Evolutionary conservation across 1,140 invertebrate species (phyloP), one percentile per base, ranked within the genome.

Genomic region (Medauroidea extradentata): DNA sequence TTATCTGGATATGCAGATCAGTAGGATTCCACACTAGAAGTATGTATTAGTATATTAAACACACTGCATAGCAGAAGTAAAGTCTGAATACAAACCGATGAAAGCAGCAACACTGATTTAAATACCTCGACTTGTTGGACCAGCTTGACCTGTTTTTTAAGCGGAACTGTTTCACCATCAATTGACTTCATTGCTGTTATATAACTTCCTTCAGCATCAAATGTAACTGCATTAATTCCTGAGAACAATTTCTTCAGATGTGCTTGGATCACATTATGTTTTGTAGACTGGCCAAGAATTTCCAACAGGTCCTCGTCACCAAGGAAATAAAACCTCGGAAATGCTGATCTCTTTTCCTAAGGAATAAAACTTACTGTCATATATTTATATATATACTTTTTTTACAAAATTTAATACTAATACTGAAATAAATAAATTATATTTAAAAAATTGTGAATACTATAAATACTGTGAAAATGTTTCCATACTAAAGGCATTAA

Each of bases 271-370:
- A 97, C 88, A 52, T 84, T 83, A 50, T 88, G 88, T 67, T 93
- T 93, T 0, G 89, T 92, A 0, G 89, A 88, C 74, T 95, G 92
- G 0, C 93, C 93, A 0, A 96, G 78, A 52, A 99, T 84, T 78
- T 98, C 94, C 25, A 99, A 75, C 38, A 99, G 78, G 78, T 99
- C 96, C 70, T 98, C 96, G 71, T 99, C 96, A 64, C 94, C 94
- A 62, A 99, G 81, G 69, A 99, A 99, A 69, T 97, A 97, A 66
- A 99, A 90, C 65, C 96, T 81, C 3, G 97, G 94, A 79, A 99
- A 99, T 29, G 86, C 81, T 0, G 88, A 86, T 58, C 97, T 81
- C 76, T 98, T 99, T 66, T 95, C 92, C 91, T 96, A 64, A 19
- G 78, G 79, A 70, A 64, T 60, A 57, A 53, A 29, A 60, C 1